Percentiles rank a stretch among this genome's conserved stretches.
Evolutionary conservation across 2,113 vertebrate genomes (phyloP).

Genomic region (Ceyx melanurus): DNA sequence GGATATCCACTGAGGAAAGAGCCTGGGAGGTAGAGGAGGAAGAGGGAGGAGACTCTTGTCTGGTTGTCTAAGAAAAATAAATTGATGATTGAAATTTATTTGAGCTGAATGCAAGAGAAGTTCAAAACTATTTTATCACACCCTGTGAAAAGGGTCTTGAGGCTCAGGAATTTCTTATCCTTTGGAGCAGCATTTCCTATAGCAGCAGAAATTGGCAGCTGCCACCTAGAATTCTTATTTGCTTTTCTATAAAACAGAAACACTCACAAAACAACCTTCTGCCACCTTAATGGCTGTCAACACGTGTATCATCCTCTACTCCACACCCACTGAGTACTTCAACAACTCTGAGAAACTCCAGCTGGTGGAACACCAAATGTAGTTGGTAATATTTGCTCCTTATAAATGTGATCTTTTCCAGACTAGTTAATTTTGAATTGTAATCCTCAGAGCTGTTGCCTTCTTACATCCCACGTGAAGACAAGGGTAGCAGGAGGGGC

Average conservation of each 20-base stretch:
- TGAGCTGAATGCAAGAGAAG: not conserved
- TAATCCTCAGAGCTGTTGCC: not conserved
- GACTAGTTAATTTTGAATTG: not conserved
- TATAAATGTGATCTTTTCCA: not conserved
- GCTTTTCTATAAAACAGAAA: not conserved
- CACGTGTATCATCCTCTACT: not conserved
- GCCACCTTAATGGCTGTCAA: not conserved
- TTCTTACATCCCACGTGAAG: not conserved
- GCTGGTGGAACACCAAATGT: not conserved
- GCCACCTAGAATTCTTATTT: not conserved
- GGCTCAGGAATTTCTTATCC: not conserved
- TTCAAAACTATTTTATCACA: not conserved
- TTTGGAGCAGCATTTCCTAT: not conserved
- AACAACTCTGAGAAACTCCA: not conserved
- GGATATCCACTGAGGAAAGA: not conserved
- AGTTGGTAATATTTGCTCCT: not conserved
- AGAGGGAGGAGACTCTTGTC: not conserved
- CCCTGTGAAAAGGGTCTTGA: not conserved
- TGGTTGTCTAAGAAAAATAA: not conserved
- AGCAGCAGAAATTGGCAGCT: not conserved
- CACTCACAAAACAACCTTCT: not conserved
- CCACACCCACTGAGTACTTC: not conserved
- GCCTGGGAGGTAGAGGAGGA: not conserved
- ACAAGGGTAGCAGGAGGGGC: not conserved
- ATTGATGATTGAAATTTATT: not conserved